Percentiles rank a stretch among this genome's conserved stretches.
Evolutionary conservation across 2,888 invertebrate species (phyloP).

Genomic region (Pterostichus madidus): DNA sequence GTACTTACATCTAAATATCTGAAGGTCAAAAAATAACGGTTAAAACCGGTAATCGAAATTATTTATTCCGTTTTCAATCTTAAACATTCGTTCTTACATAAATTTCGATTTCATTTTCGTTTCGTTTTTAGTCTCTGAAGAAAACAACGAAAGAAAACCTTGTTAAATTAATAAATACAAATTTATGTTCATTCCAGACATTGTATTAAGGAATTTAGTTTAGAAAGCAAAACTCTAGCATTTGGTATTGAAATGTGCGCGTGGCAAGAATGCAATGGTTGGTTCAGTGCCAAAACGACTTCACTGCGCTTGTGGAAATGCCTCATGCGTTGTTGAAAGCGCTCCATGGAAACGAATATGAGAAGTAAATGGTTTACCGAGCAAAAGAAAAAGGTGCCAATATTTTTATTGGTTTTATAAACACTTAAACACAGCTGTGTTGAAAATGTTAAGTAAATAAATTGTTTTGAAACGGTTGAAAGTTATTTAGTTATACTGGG

Average conservation of each 20-base stretch:
- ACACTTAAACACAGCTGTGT: constrained; percentile 57
- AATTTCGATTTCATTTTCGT: too few species aligned
- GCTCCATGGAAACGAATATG: constrained; percentile 11
- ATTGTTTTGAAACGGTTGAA: constrained; percentile 51
- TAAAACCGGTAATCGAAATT: too few species aligned
- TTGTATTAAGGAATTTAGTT: constrained; percentile 5
- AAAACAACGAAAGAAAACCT: background rate
- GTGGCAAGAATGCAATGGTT: constrained; percentile 24
- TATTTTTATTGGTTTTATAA: constrained; percentile 55
- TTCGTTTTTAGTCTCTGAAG: too few species aligned
- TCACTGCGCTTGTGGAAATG: constrained; percentile 23
- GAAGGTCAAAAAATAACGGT: too few species aligned
- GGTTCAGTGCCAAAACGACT: constrained; percentile 31
- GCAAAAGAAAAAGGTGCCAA: constrained; percentile 54
- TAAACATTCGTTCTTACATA: too few species aligned
- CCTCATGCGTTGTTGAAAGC: constrained; percentile 24
- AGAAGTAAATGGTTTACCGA: constrained; percentile 39
- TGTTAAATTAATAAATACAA: constrained; percentile 28
- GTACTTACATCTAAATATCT: too few species aligned
- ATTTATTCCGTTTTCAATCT: too few species aligned
- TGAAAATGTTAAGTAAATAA: constrained; percentile 53
- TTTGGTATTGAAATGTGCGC: constrained; percentile 40
- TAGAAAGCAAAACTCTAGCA: constrained; percentile 22
- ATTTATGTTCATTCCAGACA: constrained; percentile 7
- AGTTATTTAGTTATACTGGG: constrained; percentile 31